Percentiles rank a stretch among this genome's conserved stretches.
phyloP scores from a whole-genome alignment of 2,888 invertebrate species.

The Phrixothrix hirtus region DNA sequence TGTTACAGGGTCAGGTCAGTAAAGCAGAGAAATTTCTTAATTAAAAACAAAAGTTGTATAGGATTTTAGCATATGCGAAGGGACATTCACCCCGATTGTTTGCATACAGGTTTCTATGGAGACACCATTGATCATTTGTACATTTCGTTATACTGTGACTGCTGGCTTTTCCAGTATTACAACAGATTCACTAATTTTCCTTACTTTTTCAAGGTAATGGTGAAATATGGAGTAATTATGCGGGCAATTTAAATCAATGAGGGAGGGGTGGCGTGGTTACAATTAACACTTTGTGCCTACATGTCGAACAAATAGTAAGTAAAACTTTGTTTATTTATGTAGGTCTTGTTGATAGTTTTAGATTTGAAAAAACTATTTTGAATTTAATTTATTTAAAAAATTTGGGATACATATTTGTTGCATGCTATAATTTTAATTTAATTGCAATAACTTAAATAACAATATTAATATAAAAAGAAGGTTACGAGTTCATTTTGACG shows the following conservation, averaged over 20 bases:
- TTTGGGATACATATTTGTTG: too few species aligned
- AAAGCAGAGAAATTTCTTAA: not conserved
- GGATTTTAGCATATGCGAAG: conserved; percentile 6
- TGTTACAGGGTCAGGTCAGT: not conserved
- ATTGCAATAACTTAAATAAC: too few species aligned
- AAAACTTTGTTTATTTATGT: too few species aligned
- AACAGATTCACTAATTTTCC: conserved; percentile 24
- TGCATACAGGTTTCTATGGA: conserved; percentile 47
- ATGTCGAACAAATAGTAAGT: conserved; percentile 7
- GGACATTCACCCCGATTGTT: conserved; percentile 51
- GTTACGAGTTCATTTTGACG: too few species aligned
- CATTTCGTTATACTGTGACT: conserved; percentile 12
- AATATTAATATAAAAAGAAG: too few species aligned
- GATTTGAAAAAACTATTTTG: too few species aligned
- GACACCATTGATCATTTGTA: conserved; percentile 51
- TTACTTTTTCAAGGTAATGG: conserved; percentile 22
- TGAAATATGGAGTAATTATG: conserved; percentile 13
- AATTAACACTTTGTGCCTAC: conserved; percentile 6
- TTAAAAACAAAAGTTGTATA: not conserved
- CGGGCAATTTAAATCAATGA: conserved; percentile 18
- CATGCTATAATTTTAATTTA: too few species aligned
- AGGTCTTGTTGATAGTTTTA: too few species aligned
- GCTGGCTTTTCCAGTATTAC: conserved; percentile 16
- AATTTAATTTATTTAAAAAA: too few species aligned
- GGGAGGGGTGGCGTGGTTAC: conserved; percentile 10